phyloP scores from a whole-genome alignment of 1,140 invertebrate genomes.

The Matsumurasca onukii region DNA sequence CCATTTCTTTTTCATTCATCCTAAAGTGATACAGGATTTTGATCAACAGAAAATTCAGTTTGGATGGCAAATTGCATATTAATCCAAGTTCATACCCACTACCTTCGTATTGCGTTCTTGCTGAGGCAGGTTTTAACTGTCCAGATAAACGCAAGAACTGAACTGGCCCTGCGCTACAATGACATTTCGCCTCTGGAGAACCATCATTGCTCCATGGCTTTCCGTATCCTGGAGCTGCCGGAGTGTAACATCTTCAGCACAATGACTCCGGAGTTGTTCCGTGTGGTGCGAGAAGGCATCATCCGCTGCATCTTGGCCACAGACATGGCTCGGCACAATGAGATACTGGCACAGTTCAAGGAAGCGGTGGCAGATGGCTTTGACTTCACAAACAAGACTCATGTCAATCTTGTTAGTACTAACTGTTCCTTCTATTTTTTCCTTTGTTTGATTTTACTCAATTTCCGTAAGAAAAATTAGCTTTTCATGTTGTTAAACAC shows the following conservation, averaged over 20 bases:
- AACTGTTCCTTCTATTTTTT: too few species aligned
- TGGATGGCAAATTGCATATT: too few species aligned
- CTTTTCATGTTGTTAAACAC: too few species aligned
- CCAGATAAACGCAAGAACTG: constrained; percentile 87
- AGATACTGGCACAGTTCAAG: constrained; percentile 77
- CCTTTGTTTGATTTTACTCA: too few species aligned
- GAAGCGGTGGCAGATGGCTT: constrained; percentile 65
- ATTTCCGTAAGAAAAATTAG: too few species aligned
- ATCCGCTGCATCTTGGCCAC: constrained; percentile 83
- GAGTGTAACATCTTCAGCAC: constrained; percentile 78
- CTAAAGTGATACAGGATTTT: too few species aligned
- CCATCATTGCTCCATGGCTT: constrained; percentile 86
- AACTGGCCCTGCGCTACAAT: constrained; percentile 82
- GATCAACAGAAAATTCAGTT: too few species aligned
- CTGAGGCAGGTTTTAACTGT: too few species aligned
- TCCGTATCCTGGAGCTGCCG: constrained; percentile 72
- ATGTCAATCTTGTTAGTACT: constrained; percentile 74
- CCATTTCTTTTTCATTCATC: too few species aligned
- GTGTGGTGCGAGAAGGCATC: constrained; percentile 72
- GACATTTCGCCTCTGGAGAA: constrained; percentile 89
- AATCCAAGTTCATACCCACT: too few species aligned
- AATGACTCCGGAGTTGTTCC: constrained; percentile 61
- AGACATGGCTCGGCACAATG: constrained; percentile 87
- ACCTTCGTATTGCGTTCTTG: too few species aligned
- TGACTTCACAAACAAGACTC: constrained; percentile 71